phyloP scores from a whole-genome alignment of 2,113 vertebrate species.

The Pipra filicauda region DNA sequence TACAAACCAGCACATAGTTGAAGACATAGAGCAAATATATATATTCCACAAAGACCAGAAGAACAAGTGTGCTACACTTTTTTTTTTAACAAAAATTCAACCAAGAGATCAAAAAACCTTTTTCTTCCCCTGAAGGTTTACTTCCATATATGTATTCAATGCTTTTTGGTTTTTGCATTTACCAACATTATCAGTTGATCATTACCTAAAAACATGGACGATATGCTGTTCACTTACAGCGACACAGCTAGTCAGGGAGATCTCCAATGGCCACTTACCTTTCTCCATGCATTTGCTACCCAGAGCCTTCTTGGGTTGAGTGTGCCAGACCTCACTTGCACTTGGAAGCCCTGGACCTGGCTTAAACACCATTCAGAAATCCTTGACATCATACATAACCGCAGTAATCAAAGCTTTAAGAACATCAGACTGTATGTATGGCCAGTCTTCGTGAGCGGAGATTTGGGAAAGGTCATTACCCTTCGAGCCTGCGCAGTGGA shows the following conservation, averaged over 20 bases:
- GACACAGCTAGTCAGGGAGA: neutral
- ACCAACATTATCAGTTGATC: neutral
- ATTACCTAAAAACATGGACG: neutral
- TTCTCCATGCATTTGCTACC: neutral
- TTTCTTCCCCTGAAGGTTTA: neutral
- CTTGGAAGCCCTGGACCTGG: neutral
- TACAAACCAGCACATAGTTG: neutral
- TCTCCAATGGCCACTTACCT: neutral
- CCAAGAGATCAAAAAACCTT: neutral
- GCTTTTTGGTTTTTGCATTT: neutral
- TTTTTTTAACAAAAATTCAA: neutral
- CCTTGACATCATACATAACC: neutral
- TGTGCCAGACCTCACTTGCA: neutral
- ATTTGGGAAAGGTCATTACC: no score
- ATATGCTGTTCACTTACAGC: neutral
- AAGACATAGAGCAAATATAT: neutral
- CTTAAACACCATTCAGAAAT: neutral
- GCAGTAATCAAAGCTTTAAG: neutral
- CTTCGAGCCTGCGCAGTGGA: no score
- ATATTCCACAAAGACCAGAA: neutral
- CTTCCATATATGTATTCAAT: neutral
- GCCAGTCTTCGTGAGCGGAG: no score
- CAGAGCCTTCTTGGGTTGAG: neutral
- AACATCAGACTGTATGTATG: neutral
- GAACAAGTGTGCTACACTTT: neutral